A percentile compares a stretch with the other conserved stretches of the same genome.
phyloP scores from a whole-genome alignment of 2,113 vertebrate species.

The Stigmatopora nigra region DNA sequence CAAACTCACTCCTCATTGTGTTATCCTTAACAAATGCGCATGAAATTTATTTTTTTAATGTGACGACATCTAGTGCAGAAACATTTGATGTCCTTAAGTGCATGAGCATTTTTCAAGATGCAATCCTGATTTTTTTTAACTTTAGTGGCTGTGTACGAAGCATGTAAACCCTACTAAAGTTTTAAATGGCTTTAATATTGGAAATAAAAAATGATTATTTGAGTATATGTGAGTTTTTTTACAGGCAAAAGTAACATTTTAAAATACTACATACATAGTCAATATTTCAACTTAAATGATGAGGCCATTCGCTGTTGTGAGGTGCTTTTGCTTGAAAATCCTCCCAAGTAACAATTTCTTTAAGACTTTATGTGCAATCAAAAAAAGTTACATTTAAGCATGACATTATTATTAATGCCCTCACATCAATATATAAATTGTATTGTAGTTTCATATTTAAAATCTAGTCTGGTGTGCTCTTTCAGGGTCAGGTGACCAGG shows the following conservation, averaged over 20 bases:
- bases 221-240: not conserved
- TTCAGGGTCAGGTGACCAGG: constrained; percentile 88
- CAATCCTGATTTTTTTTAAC: constrained; percentile 4
- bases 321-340: not conserved
- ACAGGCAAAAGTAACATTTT: too few species aligned
- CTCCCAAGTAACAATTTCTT: constrained; percentile 1
- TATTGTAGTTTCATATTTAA: not conserved
- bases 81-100: constrained; percentile 17
- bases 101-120: constrained; percentile 32
- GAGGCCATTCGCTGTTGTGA: too few species aligned
- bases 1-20: constrained; percentile 4
- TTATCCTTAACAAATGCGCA: constrained; percentile 38
- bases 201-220: not conserved
- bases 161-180: constrained; percentile 28
- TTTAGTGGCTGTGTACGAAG: constrained; percentile 51
- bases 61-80: constrained; percentile 10
- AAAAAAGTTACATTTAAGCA: not conserved
- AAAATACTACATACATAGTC: too few species aligned
- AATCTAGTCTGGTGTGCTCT: not conserved
- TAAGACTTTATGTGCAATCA: not conserved
- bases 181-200: not conserved
- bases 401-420: not conserved
- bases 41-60: constrained; percentile 29
- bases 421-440: not conserved
- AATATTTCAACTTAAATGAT: too few species aligned